Percentiles rank a stretch among this genome's conserved stretches.
These are phyloP conservation scores for Onthophagus sagittarius DNA, from an alignment of 2,888 invertebrate genomes.

Conservation along the genomic window DNA sequence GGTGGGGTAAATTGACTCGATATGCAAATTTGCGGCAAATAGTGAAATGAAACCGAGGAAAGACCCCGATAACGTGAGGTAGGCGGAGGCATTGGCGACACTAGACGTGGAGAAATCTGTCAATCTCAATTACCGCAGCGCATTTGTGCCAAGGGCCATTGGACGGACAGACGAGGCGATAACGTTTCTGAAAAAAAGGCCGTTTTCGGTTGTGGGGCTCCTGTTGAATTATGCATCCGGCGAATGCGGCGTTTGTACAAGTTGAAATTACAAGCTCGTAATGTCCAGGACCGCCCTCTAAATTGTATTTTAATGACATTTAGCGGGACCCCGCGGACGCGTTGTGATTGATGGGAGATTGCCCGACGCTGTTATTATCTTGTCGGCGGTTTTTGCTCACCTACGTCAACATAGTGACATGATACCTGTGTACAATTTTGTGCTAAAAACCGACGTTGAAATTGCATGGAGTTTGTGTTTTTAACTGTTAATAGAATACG, in stretches of 20 bases:
- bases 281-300: constrained; percentile 23
- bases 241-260: constrained; percentile 31
- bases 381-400: constrained; percentile 27
- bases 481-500: not conserved
- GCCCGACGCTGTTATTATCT: constrained; percentile 33
- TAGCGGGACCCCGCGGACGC: constrained; percentile 9
- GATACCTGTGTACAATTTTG: not conserved
- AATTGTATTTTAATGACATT: constrained; percentile 29
- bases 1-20: not conserved
- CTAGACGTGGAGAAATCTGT: not conserved
- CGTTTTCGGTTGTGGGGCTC: not conserved
- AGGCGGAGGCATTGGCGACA: not conserved
- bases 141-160: not conserved
- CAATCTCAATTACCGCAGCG: constrained; percentile 13
- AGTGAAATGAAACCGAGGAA: not conserved
- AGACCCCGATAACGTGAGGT: not conserved
- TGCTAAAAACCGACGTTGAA: not conserved
- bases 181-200: not conserved
- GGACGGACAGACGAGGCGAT: not conserved
- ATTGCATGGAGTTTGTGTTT: not conserved
- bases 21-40: constrained; percentile 8
- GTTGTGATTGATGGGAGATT: constrained; percentile 20
- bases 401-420: not conserved
- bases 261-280: constrained; percentile 28
- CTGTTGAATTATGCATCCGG: constrained; percentile 32